A percentile compares a stretch with the other conserved stretches of the same genome.
These are phyloP conservation scores for Athene noctua DNA, from an alignment of 2,113 vertebrate species.

Conservation along the genomic window DNA sequence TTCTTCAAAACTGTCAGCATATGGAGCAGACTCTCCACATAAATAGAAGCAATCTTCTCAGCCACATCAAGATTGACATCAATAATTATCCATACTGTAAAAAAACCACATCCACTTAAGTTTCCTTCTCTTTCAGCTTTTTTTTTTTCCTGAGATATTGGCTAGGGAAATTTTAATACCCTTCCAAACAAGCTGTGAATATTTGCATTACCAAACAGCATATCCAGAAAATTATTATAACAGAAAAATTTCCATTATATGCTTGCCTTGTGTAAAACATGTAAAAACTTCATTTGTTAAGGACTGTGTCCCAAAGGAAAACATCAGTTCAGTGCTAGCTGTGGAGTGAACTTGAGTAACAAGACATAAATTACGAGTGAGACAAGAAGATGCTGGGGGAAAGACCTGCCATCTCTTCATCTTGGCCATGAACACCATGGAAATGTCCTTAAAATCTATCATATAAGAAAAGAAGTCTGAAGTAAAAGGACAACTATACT, in stretches of 20 bases:
- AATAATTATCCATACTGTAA: not conserved
- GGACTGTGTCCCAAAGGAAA: not conserved
- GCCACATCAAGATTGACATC: not conserved
- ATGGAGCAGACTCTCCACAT: not conserved
- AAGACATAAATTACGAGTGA: not conserved
- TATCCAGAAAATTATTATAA: not conserved
- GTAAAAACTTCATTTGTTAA: not conserved
- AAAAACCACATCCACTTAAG: not conserved
- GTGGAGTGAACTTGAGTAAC: not conserved
- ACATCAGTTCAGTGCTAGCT: not conserved
- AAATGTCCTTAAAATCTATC: not conserved
- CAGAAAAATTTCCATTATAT: not conserved
- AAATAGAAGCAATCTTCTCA: not conserved
- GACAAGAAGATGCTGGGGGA: not conserved
- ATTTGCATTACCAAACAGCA: not conserved
- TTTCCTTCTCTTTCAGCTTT: not conserved
- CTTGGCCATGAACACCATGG: not conserved
- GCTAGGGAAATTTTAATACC: not conserved
- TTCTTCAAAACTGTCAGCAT: not conserved
- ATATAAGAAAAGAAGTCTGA: not conserved
- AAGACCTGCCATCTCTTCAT: not conserved
- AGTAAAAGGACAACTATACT: not conserved
- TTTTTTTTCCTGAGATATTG: not conserved
- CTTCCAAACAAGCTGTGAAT: not conserved
- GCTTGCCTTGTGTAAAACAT: not conserved